Conservation (phyloP, 2,888 invertebrate genomes). For the Monochamus alternatus region DNA sequence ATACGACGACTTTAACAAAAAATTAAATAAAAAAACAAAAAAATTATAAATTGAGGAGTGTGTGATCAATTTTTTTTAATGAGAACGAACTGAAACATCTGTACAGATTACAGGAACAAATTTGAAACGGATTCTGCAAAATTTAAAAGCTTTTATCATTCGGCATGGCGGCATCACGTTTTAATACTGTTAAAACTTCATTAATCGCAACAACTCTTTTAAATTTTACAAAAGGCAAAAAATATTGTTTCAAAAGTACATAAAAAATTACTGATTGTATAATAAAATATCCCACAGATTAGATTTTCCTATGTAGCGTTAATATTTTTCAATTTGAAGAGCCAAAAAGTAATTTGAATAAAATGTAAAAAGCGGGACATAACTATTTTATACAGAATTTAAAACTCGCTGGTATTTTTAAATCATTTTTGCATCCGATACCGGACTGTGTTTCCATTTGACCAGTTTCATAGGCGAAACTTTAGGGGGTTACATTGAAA, state of each 20-base stretch:
- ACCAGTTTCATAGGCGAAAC: not conserved
- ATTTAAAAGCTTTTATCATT: conserved; percentile 12
- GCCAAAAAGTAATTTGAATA: conserved; percentile 33
- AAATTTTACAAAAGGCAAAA: conserved; percentile 19
- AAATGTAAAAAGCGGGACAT: conserved; percentile 22
- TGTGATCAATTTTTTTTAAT: not conserved
- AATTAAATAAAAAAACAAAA: too few species aligned
- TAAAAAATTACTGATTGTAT: conserved; percentile 46
- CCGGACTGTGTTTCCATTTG: not conserved
- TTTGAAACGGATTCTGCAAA: conserved; percentile 5
- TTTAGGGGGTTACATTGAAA: not conserved
- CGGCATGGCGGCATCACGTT: not conserved
- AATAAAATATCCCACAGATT: conserved; percentile 45
- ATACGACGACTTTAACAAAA: too few species aligned
- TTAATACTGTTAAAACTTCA: conserved; percentile 22
- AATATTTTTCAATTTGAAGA: conserved; percentile 43
- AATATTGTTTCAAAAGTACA: conserved; percentile 40
- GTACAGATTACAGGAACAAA: not conserved
- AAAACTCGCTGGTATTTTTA: conserved; percentile 13
- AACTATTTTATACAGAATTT: conserved; percentile 30
- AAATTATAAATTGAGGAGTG: too few species aligned
- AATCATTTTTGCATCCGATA: conserved; percentile 13
- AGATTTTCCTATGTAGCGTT: conserved; percentile 42
- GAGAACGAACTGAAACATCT: not conserved
- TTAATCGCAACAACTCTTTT: conserved; percentile 19